Conservation (phyloP, 2,113 vertebrate species). For the Terrapene triunguis region DNA sequence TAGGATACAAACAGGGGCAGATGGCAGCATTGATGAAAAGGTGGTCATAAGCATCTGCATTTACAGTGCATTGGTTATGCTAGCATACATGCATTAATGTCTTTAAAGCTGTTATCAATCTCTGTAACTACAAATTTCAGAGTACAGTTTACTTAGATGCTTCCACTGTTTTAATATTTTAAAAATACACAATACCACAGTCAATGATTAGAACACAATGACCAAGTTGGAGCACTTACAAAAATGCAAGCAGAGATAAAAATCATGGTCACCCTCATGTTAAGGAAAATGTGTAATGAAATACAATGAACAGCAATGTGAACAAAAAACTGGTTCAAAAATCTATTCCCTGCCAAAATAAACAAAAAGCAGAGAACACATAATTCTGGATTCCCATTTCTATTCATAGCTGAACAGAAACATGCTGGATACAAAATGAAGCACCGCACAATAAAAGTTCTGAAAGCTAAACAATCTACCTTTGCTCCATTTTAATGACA, state of each 20-base stretch:
- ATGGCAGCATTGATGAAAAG: neutral
- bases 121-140: neutral
- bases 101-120: neutral
- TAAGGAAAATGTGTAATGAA: constrained; percentile 61
- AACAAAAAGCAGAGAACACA: constrained; percentile 1
- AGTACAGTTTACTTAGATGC: neutral
- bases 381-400: constrained; percentile 48
- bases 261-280: constrained; percentile 28
- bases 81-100: neutral
- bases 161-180: neutral
- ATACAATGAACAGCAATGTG: constrained; percentile 15
- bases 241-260: constrained; percentile 57
- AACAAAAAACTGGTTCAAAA: constrained; percentile 49
- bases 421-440: neutral
- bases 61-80: neutral
- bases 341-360: constrained; percentile 40
- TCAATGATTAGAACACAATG: constrained; percentile 41
- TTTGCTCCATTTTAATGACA: neutral
- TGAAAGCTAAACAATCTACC: neutral
- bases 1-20: neutral
- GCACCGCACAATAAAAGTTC: constrained; percentile 7
- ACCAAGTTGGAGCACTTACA: constrained; percentile 26
- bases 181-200: neutral
- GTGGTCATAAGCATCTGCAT: neutral
- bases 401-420: constrained; percentile 56